These are phyloP conservation scores for Ormyrus pomaceus DNA, from an alignment of 2,888 invertebrate genomes.

Conservation along the genomic window DNA sequence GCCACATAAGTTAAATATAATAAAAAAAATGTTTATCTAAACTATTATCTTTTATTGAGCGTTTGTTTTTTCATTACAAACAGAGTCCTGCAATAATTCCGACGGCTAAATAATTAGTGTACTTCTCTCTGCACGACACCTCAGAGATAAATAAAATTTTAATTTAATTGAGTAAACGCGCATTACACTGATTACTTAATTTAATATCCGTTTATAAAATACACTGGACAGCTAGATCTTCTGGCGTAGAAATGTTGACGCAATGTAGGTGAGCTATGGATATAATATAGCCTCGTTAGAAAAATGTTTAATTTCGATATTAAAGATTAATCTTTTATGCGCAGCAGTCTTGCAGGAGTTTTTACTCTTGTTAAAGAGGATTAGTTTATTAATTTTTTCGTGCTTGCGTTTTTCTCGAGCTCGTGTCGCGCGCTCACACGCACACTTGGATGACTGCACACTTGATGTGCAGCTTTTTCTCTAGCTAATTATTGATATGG, in stretches of 20 bases:
- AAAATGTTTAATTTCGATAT: conserved; percentile 9
- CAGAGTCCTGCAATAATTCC: too few relatives aligned
- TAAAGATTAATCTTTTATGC: conserved; percentile 23
- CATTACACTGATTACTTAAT: conserved; percentile 10
- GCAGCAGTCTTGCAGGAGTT: neutral
- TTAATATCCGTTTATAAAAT: neutral
- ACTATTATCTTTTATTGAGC: too few relatives aligned
- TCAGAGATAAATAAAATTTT: conserved; percentile 26
- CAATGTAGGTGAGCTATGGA: conserved; percentile 1
- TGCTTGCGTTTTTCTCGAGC: too few relatives aligned
- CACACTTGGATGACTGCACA: too few relatives aligned
- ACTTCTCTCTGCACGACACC: neutral
- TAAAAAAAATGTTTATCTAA: too few relatives aligned
- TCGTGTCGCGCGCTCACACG: too few relatives aligned
- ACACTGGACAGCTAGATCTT: too few relatives aligned
- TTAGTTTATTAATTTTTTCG: neutral
- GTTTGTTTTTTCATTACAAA: too few relatives aligned
- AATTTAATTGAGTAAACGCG: conserved; percentile 24
- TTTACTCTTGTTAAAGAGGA: neutral
- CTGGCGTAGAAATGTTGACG: neutral
- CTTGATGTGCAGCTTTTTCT: too few relatives aligned
- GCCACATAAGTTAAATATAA: too few relatives aligned
- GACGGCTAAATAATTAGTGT: neutral
- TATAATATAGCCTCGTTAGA: too few relatives aligned
- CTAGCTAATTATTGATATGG: too few relatives aligned